Conservation (phyloP, 2,113 vertebrate species). For the Grammomys dolichurus region DNA sequence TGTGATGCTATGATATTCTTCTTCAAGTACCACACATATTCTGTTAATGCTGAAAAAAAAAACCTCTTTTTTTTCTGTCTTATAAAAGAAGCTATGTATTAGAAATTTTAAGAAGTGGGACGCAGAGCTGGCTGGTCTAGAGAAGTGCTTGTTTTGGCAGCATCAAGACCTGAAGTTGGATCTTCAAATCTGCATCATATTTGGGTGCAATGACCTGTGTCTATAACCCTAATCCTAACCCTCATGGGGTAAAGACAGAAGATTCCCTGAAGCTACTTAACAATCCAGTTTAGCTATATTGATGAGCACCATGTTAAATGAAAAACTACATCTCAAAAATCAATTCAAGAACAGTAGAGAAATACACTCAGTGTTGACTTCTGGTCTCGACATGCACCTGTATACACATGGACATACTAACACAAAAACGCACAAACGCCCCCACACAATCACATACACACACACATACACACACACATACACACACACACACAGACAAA, state of each 20-base stretch:
- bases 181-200: background rate
- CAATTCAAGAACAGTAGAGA: background rate
- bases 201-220: background rate
- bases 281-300: background rate
- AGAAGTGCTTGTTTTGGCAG: background rate
- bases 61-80: background rate
- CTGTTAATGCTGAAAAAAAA: background rate
- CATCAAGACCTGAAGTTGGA: background rate
- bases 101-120: background rate
- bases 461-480: background rate
- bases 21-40: conserved; percentile 21
- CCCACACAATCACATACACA: background rate
- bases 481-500: background rate
- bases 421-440: background rate
- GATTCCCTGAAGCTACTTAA: background rate
- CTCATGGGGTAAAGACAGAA: background rate
- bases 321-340: background rate
- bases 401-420: no score
- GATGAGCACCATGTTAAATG: background rate
- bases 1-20: conserved; percentile 23
- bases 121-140: background rate
- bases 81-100: background rate
- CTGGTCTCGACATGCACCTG: background rate
- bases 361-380: background rate
- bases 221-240: no score